Conservation (phyloP, 2,888 invertebrate genomes). For the Dasysyrphus albostriatus region DNA sequence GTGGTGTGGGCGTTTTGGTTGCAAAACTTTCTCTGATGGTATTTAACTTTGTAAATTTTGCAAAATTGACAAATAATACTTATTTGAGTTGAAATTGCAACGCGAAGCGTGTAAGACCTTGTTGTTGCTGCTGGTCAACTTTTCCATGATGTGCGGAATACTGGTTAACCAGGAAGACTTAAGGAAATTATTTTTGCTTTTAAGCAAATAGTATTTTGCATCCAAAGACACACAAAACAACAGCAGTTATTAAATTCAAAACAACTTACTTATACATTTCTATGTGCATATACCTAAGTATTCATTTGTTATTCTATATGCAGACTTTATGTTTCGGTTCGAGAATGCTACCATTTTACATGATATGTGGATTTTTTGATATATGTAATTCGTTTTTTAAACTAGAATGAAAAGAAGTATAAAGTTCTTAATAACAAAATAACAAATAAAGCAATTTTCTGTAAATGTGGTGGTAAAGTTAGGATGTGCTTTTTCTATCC, state of each 20-base stretch:
- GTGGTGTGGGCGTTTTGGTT: constrained; percentile 17
- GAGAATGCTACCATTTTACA: not conserved
- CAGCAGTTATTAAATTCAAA: not conserved
- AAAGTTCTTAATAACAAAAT: not conserved
- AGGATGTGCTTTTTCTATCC: not conserved
- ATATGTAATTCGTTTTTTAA: not conserved
- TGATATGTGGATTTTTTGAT: not conserved
- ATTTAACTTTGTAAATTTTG: constrained; percentile 10
- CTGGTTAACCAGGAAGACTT: not conserved
- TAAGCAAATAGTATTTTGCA: not conserved
- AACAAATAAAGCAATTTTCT: not conserved
- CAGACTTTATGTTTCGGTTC: not conserved
- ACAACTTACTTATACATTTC: too few relatives aligned
- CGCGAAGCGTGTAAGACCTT: not conserved
- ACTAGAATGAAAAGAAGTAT: not conserved
- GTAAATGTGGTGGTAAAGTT: too few relatives aligned
- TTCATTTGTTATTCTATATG: constrained; percentile 4
- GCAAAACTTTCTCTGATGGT: constrained; percentile 3
- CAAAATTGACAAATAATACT: constrained; percentile 12
- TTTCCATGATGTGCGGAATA: not conserved
- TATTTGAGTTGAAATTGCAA: constrained; percentile 14
- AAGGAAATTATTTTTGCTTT: not conserved
- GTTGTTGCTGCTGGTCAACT: not conserved
- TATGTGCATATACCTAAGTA: too few relatives aligned
- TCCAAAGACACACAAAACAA: not conserved